Conservation (phyloP, 2,113 vertebrate species). For the Percopsis transmontana region DNA sequence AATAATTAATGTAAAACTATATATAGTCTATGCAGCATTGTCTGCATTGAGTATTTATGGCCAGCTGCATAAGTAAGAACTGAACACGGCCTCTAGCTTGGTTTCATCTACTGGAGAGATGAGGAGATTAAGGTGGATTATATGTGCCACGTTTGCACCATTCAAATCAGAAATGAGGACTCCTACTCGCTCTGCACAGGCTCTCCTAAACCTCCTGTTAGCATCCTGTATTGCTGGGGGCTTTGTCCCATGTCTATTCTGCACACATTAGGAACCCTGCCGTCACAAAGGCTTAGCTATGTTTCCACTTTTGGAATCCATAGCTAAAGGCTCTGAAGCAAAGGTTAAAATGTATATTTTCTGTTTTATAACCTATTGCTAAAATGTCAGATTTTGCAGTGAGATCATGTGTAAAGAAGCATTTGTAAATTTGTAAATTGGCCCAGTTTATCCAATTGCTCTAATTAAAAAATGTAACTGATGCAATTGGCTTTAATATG, state of each 20-base stretch:
- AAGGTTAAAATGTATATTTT: slow-evolving; percentile 45
- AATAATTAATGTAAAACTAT: slow-evolving; percentile 1
- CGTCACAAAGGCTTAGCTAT: slow-evolving; percentile 54
- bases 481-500: neutral
- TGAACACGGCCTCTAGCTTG: slow-evolving; percentile 51
- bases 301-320: slow-evolving; percentile 55
- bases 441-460: too few relatives aligned
- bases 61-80: slow-evolving; percentile 29
- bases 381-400: slow-evolving; percentile 42
- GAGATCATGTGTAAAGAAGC: slow-evolving; percentile 34
- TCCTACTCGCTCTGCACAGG: slow-evolving; percentile 41
- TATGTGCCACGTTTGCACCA: slow-evolving; percentile 66
- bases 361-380: slow-evolving; percentile 43
- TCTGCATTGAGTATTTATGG: slow-evolving; percentile 3
- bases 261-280: slow-evolving; percentile 55
- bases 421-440: too few relatives aligned
- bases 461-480: neutral
- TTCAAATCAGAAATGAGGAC: slow-evolving; percentile 71
- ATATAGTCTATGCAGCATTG: slow-evolving; percentile 2
- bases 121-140: slow-evolving; percentile 75
- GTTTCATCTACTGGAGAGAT: slow-evolving; percentile 63
- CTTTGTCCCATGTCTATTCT: slow-evolving; percentile 54
- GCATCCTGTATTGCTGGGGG: slow-evolving; percentile 50
- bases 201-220: slow-evolving; percentile 69
- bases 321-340: slow-evolving; percentile 42